Conservation (phyloP, 2,113 vertebrate species). For the Otocyon megalotis region DNA sequence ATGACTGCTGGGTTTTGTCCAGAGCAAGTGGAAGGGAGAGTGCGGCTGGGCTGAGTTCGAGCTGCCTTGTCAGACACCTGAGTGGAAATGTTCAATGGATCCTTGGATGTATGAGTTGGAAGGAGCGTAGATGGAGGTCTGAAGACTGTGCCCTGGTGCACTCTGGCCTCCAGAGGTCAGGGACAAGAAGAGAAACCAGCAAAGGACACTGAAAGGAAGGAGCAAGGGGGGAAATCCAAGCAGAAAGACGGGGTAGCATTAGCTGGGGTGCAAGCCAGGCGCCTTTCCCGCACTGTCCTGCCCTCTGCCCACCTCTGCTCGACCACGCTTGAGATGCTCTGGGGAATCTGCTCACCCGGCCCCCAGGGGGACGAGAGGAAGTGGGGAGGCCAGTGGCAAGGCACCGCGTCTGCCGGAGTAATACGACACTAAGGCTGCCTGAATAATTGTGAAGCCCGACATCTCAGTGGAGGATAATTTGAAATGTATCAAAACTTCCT, state of each 20-base stretch:
- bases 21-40: rapidly evolving
- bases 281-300: rapidly evolving
- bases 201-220: not conserved
- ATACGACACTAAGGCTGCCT: rapidly evolving
- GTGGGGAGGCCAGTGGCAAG: rapidly evolving
- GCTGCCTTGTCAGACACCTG: rapidly evolving
- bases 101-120: rapidly evolving
- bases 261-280: rapidly evolving
- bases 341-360: rapidly evolving
- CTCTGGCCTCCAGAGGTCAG: not conserved
- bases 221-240: not conserved
- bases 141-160: not conserved
- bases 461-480: not conserved
- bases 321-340: not conserved
- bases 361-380: rapidly evolving
- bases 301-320: rapidly evolving
- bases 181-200: not conserved
- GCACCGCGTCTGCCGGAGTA: rapidly evolving
- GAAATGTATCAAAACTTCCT: not conserved
- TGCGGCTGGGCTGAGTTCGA: rapidly evolving
- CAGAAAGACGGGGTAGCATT: rapidly evolving
- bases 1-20: rapidly evolving
- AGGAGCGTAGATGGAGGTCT: rapidly evolving
- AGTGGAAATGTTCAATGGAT: too few species aligned
- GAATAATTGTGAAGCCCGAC: not conserved